Conservation (phyloP, 2,113 vertebrate species). For the Dinomys branickii region DNA sequence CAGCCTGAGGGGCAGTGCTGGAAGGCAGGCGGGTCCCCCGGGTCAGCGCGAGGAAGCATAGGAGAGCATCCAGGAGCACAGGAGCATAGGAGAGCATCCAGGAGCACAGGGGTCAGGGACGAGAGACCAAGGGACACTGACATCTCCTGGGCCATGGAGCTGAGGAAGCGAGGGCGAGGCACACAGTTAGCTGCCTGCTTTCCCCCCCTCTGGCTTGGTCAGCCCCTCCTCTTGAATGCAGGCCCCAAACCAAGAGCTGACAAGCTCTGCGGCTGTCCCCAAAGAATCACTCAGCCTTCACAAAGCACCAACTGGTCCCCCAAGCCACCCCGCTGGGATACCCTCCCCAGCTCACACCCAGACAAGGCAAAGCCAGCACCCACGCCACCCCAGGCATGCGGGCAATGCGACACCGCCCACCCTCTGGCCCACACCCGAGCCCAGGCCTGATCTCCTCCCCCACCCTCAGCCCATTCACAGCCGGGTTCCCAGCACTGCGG, state of each 20-base stretch:
- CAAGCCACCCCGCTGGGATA: background rate
- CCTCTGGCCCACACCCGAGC: slow-evolving; percentile 43
- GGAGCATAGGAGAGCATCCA: background rate
- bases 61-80: no score
- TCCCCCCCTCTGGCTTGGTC: slow-evolving; percentile 56
- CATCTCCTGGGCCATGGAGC: background rate
- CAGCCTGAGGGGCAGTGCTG: background rate
- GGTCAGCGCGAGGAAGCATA: background rate
- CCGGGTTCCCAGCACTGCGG: slow-evolving; percentile 68
- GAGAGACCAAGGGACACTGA: slow-evolving; percentile 31
- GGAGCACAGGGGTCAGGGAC: background rate
- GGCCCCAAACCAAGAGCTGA: background rate
- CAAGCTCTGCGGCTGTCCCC: background rate
- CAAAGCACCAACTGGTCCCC: background rate
- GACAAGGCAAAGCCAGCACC: background rate
- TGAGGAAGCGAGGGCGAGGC: slow-evolving; percentile 49
- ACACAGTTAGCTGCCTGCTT: slow-evolving; percentile 5
- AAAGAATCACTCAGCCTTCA: background rate
- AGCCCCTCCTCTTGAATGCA: background rate
- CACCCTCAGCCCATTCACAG: slow-evolving; percentile 65
- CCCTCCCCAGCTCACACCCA: background rate
- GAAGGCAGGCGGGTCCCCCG: background rate
- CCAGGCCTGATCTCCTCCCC: slow-evolving; percentile 65
- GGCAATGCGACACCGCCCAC: slow-evolving; percentile 37
- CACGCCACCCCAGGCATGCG: background rate